phyloP scores from a whole-genome alignment of 2,888 invertebrate species.

The Alsophila aescularia region DNA sequence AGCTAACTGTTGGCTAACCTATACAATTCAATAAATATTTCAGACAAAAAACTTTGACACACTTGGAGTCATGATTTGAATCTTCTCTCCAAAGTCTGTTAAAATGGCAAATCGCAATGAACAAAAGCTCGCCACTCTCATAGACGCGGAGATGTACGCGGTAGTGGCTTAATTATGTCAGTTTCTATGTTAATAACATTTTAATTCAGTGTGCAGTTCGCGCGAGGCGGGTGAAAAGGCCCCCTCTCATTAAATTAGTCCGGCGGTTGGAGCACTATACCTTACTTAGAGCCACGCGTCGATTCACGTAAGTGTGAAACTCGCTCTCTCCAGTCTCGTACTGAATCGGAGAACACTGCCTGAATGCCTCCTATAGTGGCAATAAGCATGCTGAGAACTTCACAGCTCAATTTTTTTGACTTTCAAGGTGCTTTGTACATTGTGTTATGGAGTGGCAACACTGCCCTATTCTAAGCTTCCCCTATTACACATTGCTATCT shows the following conservation, averaged over 20 bases:
- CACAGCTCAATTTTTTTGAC: constrained; percentile 52
- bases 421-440: constrained; percentile 7
- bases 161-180: constrained; percentile 53
- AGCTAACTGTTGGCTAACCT: too few species aligned
- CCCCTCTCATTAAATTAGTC: constrained; percentile 81
- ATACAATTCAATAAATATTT: too few species aligned
- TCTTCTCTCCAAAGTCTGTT: too few species aligned
- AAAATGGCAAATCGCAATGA: constrained; percentile 3
- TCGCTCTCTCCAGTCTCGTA: constrained; percentile 65
- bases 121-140: not conserved
- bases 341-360: constrained; percentile 59
- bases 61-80: too few species aligned
- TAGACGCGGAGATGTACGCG: constrained; percentile 33
- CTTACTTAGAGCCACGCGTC: constrained; percentile 69
- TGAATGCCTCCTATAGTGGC: constrained; percentile 74
- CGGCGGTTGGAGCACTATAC: constrained; percentile 78
- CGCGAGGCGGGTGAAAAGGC: constrained; percentile 59
- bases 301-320: constrained; percentile 78
- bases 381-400: constrained; percentile 64
- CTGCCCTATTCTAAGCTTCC: too few species aligned
- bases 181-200: constrained; percentile 55
- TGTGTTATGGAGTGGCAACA: too few species aligned
- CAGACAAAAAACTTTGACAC: too few species aligned
- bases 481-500: too few species aligned
- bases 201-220: constrained; percentile 44